A percentile compares a stretch with the other conserved stretches of the same genome.
These are phyloP conservation scores for Drosophila quadrilineata DNA, from an alignment of 1,140 invertebrate species.

Conservation along the genomic window DNA sequence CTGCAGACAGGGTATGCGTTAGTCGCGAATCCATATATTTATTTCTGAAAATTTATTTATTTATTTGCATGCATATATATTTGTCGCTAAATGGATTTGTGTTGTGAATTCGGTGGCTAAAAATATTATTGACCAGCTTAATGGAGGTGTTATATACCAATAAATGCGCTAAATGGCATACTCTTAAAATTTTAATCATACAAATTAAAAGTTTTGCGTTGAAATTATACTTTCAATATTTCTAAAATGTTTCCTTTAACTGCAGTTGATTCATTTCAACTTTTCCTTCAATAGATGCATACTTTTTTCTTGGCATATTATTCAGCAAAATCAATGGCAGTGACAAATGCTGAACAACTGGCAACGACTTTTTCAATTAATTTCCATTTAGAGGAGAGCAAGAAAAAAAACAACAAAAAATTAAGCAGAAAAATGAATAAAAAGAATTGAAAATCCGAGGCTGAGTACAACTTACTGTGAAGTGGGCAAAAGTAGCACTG, in stretches of 20 bases:
- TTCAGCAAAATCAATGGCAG: slow-evolving; percentile 35
- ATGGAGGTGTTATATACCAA: slow-evolving; percentile 6
- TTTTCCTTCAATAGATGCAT: too few relatives aligned
- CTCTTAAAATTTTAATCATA: too few relatives aligned
- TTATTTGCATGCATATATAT: slow-evolving; percentile 54
- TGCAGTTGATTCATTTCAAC: not conserved
- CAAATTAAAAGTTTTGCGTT: too few relatives aligned
- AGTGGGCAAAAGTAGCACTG: slow-evolving; percentile 60
- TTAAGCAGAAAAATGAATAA: slow-evolving; percentile 38
- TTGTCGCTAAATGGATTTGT: slow-evolving; percentile 36
- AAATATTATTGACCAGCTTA: slow-evolving; percentile 18
- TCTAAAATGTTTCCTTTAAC: not conserved
- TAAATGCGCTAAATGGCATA: slow-evolving; percentile 22
- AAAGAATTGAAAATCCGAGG: too few relatives aligned
- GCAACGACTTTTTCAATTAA: slow-evolving; percentile 72
- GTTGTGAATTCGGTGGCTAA: slow-evolving; percentile 15
- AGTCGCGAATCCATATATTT: slow-evolving; percentile 5
- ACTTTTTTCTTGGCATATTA: too few relatives aligned
- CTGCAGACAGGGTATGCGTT: not conserved
- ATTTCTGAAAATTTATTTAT: slow-evolving; percentile 41
- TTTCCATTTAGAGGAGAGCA: slow-evolving; percentile 38
- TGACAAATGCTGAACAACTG: slow-evolving; percentile 35
- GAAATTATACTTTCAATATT: not conserved
- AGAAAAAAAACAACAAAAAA: slow-evolving; percentile 23
- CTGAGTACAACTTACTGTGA: slow-evolving; percentile 38